Conservation (phyloP, 2,797 vertebrate species). For the Peromyscus aztecus region DNA sequence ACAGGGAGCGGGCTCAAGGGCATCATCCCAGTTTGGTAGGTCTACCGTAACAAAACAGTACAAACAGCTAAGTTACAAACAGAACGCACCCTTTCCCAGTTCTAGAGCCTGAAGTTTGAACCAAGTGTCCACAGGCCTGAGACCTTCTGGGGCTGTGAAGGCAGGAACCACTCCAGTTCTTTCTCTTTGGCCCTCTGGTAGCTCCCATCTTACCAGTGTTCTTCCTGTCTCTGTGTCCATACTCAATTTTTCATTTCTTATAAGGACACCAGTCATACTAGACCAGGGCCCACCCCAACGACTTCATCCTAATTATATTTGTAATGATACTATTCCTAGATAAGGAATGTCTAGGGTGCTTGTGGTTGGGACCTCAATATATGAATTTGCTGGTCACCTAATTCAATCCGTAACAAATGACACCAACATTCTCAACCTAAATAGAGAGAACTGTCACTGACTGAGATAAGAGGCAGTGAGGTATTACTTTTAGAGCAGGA, state of each 20-base stretch:
- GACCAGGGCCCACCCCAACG: background rate
- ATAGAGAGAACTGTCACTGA: slow-evolving; percentile 14
- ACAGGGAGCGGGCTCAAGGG: background rate
- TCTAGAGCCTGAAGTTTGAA: background rate
- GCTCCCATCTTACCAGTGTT: background rate
- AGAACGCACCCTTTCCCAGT: background rate
- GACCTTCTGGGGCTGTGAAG: background rate
- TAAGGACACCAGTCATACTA: background rate
- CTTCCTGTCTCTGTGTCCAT: background rate
- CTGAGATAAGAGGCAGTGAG: background rate
- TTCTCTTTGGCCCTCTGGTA: background rate
- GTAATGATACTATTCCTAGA: slow-evolving; percentile 20
- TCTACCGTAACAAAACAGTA: background rate
- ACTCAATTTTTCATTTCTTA: background rate
- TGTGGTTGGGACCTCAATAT: background rate
- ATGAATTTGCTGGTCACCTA: background rate
- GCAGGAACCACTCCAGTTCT: background rate
- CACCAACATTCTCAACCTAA: slow-evolving; percentile 12
- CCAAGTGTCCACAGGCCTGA: background rate
- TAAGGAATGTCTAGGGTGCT: slow-evolving; percentile 16
- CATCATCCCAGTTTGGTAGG: background rate
- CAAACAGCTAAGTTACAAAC: background rate
- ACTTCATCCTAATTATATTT: slow-evolving; percentile 47
- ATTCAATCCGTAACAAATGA: slow-evolving; percentile 16
- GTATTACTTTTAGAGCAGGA: background rate